Conservation (phyloP, 2,113 vertebrate species). For the Trichomycterus rosablanca region DNA sequence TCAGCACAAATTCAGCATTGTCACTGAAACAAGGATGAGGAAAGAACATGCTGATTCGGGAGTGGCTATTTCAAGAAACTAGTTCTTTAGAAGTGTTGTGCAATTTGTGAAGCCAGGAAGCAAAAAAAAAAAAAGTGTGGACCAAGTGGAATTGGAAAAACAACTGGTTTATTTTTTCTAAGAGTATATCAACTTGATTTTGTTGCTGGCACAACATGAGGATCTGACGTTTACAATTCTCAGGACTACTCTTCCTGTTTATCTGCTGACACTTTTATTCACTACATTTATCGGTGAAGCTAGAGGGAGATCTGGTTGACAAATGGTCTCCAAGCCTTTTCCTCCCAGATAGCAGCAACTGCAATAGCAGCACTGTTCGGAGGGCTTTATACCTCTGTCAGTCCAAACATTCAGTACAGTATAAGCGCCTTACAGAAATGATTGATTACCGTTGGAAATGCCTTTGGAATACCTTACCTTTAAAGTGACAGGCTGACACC, state of each 20-base stretch:
- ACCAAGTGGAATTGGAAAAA: no score
- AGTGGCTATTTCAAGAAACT: no score
- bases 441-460: constrained; percentile 5
- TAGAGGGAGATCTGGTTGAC: constrained; percentile 23
- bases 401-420: not conserved
- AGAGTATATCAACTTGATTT: no score
- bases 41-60: constrained; percentile 14
- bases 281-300: not conserved
- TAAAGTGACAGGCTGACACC: not conserved
- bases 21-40: not conserved
- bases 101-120: no score
- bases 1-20: constrained; percentile 27
- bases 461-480: not conserved
- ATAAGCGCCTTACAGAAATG: not conserved
- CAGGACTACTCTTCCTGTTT: constrained; percentile 24
- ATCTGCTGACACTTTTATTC: constrained; percentile 34
- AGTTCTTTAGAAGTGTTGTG: no score
- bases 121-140: no score
- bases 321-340: constrained; percentile 26
- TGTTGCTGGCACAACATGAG: not conserved
- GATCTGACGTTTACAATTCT: constrained; percentile 28
- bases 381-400: constrained; percentile 2
- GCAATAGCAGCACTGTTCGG: not conserved
- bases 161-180: no score
- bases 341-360: constrained; percentile 3